Evolutionary conservation across 2,113 vertebrate genomes (phyloP), one percentile per base, ranked within the genome.

Genomic region (Pionites leucogaster): DNA sequence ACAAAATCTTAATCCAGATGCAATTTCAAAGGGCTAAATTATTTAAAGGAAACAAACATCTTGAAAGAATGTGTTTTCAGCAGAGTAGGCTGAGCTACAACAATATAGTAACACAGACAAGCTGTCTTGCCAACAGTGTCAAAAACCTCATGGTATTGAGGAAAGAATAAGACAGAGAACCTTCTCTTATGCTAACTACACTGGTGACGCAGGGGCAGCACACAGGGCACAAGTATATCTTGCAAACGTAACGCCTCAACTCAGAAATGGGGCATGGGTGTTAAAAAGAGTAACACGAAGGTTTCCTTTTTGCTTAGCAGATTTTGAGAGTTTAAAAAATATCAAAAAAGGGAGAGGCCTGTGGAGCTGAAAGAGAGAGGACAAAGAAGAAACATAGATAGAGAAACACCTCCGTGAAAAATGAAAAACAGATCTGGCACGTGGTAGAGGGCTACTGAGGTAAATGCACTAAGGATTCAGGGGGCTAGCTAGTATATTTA

Each of bases 31-130:
- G 82, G 82, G 15, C 22, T 75, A 72, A 71, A 82, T 59, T 22
- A 72, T 95, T 93, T 90, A 92, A 96, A 94, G 78, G 83, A 86
- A 96, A 94, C 6, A 90, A 97, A 85, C 82, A 69, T 69, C 90
- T 83, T 94, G 76, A 94, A 96, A 95, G 63, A 67, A 81, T 50
- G 5, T 79, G 31, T 95, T 96, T 96, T 92, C 82, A 88, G 75
- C 7, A 85, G 78, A 81, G 47, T 49, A 69, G 81, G 74, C 71
- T 96, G 62, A 86, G 77, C 68, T 90, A 90, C 67, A 86, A 39
- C 44, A 86, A 63, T 65, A 95, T 25, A 91, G 88, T 55, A 93
- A 95, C 86, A 93, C 53, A 90, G 91, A 88, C 89, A 91, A 96
- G 69, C 12, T 95, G 29, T 86, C 88, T 93, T 93, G 83, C 81